Percentiles rank a stretch among this genome's conserved stretches.
phyloP scores from a whole-genome alignment of 2,113 vertebrate species.

The Baryphthengus martii region DNA sequence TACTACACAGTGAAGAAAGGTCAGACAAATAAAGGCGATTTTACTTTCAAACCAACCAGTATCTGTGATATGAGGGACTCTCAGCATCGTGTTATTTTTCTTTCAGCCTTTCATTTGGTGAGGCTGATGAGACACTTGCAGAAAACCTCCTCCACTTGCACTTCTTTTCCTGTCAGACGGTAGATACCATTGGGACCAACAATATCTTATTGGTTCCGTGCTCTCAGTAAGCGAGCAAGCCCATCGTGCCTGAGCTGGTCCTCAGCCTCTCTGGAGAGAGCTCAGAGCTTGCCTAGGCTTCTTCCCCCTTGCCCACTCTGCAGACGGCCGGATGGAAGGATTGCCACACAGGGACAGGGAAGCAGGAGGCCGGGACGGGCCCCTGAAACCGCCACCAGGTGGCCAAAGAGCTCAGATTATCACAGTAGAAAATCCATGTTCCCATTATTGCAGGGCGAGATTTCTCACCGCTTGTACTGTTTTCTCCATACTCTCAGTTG shows the following conservation, averaged over 20 bases:
- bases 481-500: conserved; percentile 68
- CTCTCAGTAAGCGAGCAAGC: neutral
- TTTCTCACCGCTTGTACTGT: conserved; percentile 75
- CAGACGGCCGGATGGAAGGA: neutral
- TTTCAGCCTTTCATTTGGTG: neutral
- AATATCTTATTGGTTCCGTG: neutral
- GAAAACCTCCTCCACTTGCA: neutral
- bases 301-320: neutral
- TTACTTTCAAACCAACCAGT: neutral
- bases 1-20: neutral
- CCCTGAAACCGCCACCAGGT: neutral
- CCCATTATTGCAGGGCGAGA: accelerated
- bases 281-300: neutral
- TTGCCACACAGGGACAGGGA: neutral
- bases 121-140: neutral
- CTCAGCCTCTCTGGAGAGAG: neutral
- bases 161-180: neutral
- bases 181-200: neutral
- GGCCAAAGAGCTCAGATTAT: neutral
- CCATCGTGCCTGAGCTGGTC: neutral
- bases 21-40: neutral
- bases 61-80: neutral
- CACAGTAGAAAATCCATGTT: neutral
- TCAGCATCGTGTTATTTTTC: neutral
- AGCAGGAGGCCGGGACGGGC: neutral